Conservation (phyloP, 1,140 invertebrate species). For the Cecropterus lyciades region DNA sequence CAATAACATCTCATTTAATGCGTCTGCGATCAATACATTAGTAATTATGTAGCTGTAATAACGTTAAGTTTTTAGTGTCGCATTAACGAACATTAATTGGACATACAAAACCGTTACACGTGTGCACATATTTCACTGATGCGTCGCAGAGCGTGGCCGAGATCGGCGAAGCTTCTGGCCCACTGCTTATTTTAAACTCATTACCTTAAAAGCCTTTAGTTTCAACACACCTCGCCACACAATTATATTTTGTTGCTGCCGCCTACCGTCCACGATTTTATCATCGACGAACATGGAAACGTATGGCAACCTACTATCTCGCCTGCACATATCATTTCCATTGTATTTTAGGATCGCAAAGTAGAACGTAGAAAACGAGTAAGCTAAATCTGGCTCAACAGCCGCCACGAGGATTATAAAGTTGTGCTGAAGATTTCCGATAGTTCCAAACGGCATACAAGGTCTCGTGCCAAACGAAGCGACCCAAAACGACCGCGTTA, state of each 20-base stretch:
- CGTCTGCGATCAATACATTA: not conserved
- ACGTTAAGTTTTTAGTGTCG: conserved; percentile 12
- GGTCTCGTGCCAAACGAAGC: conserved; percentile 19
- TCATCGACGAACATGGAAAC: conserved; percentile 20
- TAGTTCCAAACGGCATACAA: conserved; percentile 32
- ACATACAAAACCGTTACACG: conserved; percentile 37
- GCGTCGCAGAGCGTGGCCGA: conserved; percentile 40
- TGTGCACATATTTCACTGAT: conserved; percentile 30
- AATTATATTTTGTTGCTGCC: conserved; percentile 31
- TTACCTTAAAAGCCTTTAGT: conserved; percentile 41
- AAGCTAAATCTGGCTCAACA: conserved; percentile 25
- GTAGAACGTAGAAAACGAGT: conserved; percentile 27
- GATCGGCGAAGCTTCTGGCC: conserved; percentile 19
- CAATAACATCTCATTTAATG: conserved; percentile 4
- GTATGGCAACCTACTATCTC: conserved; percentile 14
- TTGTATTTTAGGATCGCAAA: conserved; percentile 27
- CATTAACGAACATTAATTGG: conserved; percentile 35
- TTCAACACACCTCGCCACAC: conserved; percentile 16
- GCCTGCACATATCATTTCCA: conserved; percentile 24
- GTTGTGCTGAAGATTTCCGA: conserved; percentile 25
- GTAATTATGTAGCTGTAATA: conserved; percentile 5
- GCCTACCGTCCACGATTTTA: conserved; percentile 21
- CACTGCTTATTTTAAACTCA: conserved; percentile 43
- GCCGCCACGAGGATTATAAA: conserved; percentile 22
- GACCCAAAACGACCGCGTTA: conserved; percentile 8